Evolutionary conservation across 2,888 invertebrate species (phyloP).

Genomic region (Blomia tropicalis): DNA sequence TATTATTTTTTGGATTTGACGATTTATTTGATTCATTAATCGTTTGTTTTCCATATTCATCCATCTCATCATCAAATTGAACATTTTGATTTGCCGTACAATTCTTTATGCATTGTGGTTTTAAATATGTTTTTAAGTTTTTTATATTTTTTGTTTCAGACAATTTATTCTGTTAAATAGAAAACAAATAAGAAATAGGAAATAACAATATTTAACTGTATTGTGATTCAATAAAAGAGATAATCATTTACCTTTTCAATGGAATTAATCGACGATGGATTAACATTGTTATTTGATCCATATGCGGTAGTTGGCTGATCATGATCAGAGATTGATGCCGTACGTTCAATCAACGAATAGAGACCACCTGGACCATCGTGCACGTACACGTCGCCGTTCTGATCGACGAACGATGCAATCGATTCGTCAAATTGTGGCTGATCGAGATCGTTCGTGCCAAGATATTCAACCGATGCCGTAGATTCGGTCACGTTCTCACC

Average conservation of each 20-base stretch:
- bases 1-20: background rate
- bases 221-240: background rate
- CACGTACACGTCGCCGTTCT: slow-evolving; percentile 30
- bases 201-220: background rate
- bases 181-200: background rate
- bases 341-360: slow-evolving; percentile 19
- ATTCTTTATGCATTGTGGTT: background rate
- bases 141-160: background rate
- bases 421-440: slow-evolving; percentile 30
- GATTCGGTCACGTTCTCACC: background rate
- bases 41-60: too few species aligned
- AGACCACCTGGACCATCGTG: slow-evolving; percentile 28
- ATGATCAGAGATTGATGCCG: background rate
- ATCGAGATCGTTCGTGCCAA: slow-evolving; percentile 26
- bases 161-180: background rate
- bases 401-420: slow-evolving; percentile 29
- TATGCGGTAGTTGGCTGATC: background rate
- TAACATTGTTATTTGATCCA: background rate
- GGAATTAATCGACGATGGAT: background rate
- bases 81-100: background rate
- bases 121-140: background rate
- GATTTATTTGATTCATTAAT: too few species aligned
- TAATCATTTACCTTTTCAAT: background rate
- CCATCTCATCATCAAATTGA: slow-evolving; percentile 13
- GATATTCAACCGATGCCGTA: background rate